Evolutionary conservation across 1,140 invertebrate species (phyloP).

Genomic region (Agraylea sexmaculata): DNA sequence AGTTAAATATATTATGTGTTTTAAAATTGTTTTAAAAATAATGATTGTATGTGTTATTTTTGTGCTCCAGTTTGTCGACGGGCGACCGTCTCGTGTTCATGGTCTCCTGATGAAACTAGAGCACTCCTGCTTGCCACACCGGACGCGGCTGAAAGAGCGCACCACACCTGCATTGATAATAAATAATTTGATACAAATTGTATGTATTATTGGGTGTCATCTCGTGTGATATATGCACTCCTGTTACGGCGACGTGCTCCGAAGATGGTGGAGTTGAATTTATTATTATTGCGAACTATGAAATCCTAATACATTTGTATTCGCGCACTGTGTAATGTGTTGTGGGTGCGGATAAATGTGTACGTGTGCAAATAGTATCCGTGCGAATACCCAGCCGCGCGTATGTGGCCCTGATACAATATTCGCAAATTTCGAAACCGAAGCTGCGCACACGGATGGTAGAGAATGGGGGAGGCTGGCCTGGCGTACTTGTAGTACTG

Average conservation of each 20-base stretch:
- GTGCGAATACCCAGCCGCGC: slow-evolving; percentile 3
- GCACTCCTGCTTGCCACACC: slow-evolving; percentile 15
- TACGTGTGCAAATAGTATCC: slow-evolving; percentile 9
- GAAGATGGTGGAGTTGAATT: slow-evolving; percentile 19
- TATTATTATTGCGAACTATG: background rate
- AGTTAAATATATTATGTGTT: too few relatives aligned
- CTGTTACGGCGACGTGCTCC: slow-evolving; percentile 7
- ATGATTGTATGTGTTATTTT: too few relatives aligned
- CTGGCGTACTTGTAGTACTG: slow-evolving; percentile 5
- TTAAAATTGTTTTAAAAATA: too few relatives aligned
- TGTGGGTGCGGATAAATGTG: background rate
- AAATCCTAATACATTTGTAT: slow-evolving; percentile 7
- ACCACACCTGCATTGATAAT: background rate
- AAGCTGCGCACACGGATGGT: slow-evolving; percentile 3
- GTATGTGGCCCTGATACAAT: slow-evolving; percentile 18
- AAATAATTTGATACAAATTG: background rate
- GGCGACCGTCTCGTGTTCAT: slow-evolving; percentile 15
- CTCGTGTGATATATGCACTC: slow-evolving; percentile 5
- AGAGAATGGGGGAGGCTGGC: background rate
- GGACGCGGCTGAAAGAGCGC: background rate
- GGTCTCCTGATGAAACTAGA: slow-evolving; percentile 21
- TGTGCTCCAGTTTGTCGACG: slow-evolving; percentile 2
- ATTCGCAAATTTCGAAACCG: slow-evolving; percentile 21
- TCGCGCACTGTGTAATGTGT: slow-evolving; percentile 6
- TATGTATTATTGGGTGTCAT: background rate